Evolutionary conservation across 2,113 vertebrate genomes (phyloP).

Genomic region (Siniperca knerii): DNA sequence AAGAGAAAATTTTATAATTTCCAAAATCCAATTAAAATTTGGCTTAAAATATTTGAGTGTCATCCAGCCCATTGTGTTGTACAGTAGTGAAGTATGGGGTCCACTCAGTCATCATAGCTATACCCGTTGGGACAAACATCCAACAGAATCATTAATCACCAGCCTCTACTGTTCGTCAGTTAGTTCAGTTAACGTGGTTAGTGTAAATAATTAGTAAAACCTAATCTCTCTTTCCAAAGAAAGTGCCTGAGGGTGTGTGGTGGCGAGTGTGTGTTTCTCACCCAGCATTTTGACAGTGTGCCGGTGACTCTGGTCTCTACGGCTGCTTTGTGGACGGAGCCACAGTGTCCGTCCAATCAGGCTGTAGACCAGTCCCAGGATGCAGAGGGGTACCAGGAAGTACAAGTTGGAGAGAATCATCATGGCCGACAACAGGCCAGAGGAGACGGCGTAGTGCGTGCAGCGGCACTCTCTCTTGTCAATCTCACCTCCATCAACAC

Average conservation of each 20-base stretch:
- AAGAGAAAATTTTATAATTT: no score
- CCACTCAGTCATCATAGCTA: no score
- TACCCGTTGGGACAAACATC: no score
- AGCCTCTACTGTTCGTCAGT: background rate
- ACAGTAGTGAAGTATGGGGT: no score
- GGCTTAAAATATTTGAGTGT: no score
- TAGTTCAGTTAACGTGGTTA: background rate
- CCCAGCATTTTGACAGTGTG: conserved; percentile 86
- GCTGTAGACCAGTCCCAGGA: conserved; percentile 83
- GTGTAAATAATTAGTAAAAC: background rate
- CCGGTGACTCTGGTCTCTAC: conserved; percentile 78
- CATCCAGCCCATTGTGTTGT: no score
- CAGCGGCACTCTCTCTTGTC: conserved; percentile 82
- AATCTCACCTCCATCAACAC: background rate
- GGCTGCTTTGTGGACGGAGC: conserved; percentile 75
- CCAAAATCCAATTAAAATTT: no score
- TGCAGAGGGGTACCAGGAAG: conserved; percentile 83
- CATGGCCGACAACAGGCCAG: conserved; percentile 84
- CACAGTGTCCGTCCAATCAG: conserved; percentile 84
- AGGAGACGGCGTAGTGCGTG: conserved; percentile 77
- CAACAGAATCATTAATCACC: no score
- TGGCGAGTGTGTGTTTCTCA: conserved; percentile 57
- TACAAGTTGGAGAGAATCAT: conserved; percentile 86
- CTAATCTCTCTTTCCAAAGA: background rate
- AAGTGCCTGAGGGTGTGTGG: background rate